phyloP scores from a whole-genome alignment of 37 sponge, comb jelly and placozoan species.

The Aphrocallistes beatrix region DNA sequence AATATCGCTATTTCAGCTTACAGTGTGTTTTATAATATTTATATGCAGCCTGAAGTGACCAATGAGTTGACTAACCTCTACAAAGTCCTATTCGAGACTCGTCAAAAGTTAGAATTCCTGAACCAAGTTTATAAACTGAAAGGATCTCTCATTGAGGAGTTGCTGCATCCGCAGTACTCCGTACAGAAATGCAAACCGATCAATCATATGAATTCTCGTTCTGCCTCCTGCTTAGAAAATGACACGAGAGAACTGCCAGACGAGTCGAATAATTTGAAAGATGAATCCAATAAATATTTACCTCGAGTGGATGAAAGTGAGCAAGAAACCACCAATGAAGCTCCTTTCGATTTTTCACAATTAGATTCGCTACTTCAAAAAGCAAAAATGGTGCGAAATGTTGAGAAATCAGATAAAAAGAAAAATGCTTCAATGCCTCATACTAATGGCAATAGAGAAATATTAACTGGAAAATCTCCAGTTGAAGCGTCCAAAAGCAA shows the following conservation, averaged over 20 bases:
- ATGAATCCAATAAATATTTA: no score
- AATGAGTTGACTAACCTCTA: neutral
- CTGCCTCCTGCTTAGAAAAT: no score
- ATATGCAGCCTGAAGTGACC: neutral
- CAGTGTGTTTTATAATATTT: slow-evolving; percentile 11
- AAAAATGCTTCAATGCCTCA: neutral
- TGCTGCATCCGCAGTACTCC: neutral
- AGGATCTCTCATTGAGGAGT: neutral
- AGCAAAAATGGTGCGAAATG: neutral
- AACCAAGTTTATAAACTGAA: neutral
- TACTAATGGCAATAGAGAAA: neutral
- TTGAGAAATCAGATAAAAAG: neutral
- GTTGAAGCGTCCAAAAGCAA: neutral
- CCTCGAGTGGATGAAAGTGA: no score
- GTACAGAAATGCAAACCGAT: no score
- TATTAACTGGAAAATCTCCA: neutral
- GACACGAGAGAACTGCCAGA: no score
- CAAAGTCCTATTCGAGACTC: slow-evolving; percentile 1
- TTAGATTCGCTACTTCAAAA: neutral
- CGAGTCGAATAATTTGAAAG: no score
- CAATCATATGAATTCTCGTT: no score
- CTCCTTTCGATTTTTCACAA: neutral
- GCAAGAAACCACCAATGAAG: neutral
- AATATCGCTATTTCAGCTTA: no score
- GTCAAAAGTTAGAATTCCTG: neutral